Evolutionary conservation across 2,888 invertebrate species (phyloP), one percentile per base, ranked within the genome.

Genomic region (Cheilosia impressa): DNA sequence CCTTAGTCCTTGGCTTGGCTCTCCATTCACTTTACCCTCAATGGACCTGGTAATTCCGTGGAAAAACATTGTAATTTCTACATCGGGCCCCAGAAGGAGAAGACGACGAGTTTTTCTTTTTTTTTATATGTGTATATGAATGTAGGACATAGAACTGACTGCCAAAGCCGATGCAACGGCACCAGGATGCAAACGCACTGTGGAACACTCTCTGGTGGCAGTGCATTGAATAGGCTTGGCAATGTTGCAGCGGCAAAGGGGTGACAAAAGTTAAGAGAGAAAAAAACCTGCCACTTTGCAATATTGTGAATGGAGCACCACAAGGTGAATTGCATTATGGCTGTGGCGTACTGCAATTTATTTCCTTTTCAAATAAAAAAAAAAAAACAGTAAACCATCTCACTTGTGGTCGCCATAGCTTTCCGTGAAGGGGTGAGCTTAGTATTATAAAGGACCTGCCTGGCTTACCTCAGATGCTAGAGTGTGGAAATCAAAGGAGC

Each of bases 311-410:
- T 41, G 75, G 79, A 68, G 79, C 50, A 69, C 58, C 75, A 75
- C 75, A 80, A 79, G 84, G 84, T 84, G 84, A 84, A 84, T 84
- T 84, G 84, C 84, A 84, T 84, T 84, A 84, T 79, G 65, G 65
- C 65, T 53, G 58, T 75, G 71, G 75, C 75, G 58, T 75, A 63
- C 75, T 84, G 84, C 79, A 84, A 84, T 84, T 84, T 79, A 84
- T 84, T 79, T 84, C 75, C 73, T 69, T 79, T 79, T 71, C 75
- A 84, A 84, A 75, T 55, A 65, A 68, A 78, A 31, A 9, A 31
- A 65, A 68, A 78, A 31, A 9, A 31, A 31, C 7, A 71, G 69
- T 62, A 13, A 83, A 58, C 79, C 68, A 57, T 19, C 68, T 47
- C 57, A 71, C 43, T 65, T 38, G 79, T 58, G 83, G 73, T 52